These are phyloP conservation scores for Drosophila yakuba DNA, from an alignment of 1,140 invertebrate genomes.

Conservation along the genomic window DNA sequence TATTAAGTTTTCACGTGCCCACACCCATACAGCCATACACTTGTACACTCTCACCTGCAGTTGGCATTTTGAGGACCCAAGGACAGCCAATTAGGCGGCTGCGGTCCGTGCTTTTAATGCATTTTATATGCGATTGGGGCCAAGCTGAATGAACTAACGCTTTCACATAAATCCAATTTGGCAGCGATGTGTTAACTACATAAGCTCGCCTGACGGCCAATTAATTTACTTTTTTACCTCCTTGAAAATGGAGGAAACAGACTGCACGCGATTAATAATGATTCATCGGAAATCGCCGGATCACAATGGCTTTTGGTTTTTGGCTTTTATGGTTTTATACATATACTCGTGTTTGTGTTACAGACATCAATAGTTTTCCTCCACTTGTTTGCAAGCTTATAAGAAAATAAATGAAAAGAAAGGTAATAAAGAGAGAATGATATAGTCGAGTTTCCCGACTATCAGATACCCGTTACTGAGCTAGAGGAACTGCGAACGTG, in stretches of 20 bases:
- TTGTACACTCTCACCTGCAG: neutral
- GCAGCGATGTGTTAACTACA: neutral
- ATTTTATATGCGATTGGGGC: constrained; percentile 30
- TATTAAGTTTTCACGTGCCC: constrained; percentile 53
- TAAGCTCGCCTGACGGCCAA: constrained; percentile 16
- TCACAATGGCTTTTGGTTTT: too few species aligned
- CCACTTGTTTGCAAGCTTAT: too few species aligned
- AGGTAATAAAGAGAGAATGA: too few species aligned
- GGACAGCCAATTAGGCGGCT: constrained; percentile 28
- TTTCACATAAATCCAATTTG: constrained; percentile 24
- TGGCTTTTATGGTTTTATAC: too few species aligned
- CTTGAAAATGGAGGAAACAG: neutral
- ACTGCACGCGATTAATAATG: too few species aligned
- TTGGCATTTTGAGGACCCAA: constrained; percentile 16
- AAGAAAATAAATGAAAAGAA: too few species aligned
- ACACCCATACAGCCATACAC: constrained; percentile 1
- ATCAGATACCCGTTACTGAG: too few species aligned
- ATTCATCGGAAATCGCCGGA: too few species aligned
- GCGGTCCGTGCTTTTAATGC: constrained; percentile 13
- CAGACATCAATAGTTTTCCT: too few species aligned
- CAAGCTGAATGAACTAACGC: neutral
- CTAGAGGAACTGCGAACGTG: too few species aligned
- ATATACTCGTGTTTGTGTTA: too few species aligned
- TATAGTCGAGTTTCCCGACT: too few species aligned
- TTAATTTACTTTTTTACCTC: neutral